Conservation (phyloP, 1,140 invertebrate species). For the Cepaea nemoralis region DNA sequence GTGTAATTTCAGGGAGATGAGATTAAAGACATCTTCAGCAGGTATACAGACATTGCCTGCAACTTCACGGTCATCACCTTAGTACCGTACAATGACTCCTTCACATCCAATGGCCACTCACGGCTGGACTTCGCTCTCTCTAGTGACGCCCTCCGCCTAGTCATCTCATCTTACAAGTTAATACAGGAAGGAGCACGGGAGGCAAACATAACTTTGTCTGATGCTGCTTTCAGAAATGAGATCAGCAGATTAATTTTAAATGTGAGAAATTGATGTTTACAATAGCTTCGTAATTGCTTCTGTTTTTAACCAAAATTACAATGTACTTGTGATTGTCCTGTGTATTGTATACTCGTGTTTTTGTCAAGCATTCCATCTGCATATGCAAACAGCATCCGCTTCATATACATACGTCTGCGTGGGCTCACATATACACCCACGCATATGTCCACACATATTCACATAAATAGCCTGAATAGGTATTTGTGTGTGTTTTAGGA, state of each 20-base stretch:
- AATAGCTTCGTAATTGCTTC: too few relatives aligned
- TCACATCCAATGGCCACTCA: neutral
- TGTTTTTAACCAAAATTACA: too few relatives aligned
- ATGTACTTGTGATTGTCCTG: too few relatives aligned
- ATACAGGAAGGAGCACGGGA: neutral
- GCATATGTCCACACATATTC: too few relatives aligned
- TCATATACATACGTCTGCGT: too few relatives aligned
- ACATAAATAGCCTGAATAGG: too few relatives aligned
- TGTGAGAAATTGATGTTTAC: constrained; percentile 27
- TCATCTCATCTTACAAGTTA: constrained; percentile 32
- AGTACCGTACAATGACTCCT: constrained; percentile 46
- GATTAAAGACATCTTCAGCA: constrained; percentile 48
- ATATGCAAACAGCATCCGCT: too few relatives aligned
- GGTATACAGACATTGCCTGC: constrained; percentile 57
- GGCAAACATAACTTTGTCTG: neutral
- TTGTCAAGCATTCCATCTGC: too few relatives aligned
- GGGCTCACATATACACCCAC: too few relatives aligned
- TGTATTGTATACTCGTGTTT: too few relatives aligned
- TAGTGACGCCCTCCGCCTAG: constrained; percentile 47
- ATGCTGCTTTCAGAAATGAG: constrained; percentile 24
- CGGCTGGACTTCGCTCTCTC: constrained; percentile 46
- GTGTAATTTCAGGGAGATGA: constrained; percentile 52
- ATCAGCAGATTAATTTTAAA: constrained; percentile 36
- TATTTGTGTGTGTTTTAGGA: too few relatives aligned
- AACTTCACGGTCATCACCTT: constrained; percentile 64